Evolutionary conservation across 2,113 vertebrate genomes (phyloP).

Genomic region (Clinocottus analis): DNA sequence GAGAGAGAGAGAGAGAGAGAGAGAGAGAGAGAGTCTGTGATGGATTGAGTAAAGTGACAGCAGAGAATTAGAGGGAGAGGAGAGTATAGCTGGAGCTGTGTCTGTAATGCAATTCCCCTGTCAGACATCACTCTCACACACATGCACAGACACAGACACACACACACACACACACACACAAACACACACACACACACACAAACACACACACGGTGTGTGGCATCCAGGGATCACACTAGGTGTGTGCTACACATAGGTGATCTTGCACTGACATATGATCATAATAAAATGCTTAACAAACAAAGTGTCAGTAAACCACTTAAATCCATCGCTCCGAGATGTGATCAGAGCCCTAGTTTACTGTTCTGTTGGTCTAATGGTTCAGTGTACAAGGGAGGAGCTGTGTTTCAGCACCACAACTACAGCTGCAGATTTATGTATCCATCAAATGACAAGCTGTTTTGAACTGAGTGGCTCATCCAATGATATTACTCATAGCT

Average conservation of each 20-base stretch:
- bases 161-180: conserved; percentile 26
- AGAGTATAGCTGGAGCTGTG: conserved; percentile 36
- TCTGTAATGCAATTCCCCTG: conserved; percentile 67
- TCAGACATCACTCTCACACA: conserved; percentile 52
- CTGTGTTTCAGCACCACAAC: conserved; percentile 37
- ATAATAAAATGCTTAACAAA: conserved; percentile 60
- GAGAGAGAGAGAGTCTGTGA: conserved; percentile 46
- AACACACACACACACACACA: conserved; percentile 28
- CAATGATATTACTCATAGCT: conserved; percentile 51
- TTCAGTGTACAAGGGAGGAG: conserved; percentile 17
- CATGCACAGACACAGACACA: conserved; percentile 25
- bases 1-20: conserved; percentile 20
- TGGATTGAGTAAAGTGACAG: conserved; percentile 65
- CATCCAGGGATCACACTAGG: conserved; percentile 31
- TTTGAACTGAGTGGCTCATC: conserved; percentile 43
- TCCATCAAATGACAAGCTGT: conserved; percentile 45
- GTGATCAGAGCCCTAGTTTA: conserved; percentile 49
- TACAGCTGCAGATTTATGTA: conserved; percentile 41
- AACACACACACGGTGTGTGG: too few species aligned
- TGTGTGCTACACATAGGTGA: conserved; percentile 17
- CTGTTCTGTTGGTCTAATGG: conserved; percentile 42
- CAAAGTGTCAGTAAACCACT: conserved; percentile 47
- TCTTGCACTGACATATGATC: conserved; percentile 55
- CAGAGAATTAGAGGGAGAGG: conserved; percentile 52
- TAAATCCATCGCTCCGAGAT: conserved; percentile 43